These are phyloP conservation scores for Latrodectus elegans DNA, from an alignment of 2,888 invertebrate species.

Conservation along the genomic window DNA sequence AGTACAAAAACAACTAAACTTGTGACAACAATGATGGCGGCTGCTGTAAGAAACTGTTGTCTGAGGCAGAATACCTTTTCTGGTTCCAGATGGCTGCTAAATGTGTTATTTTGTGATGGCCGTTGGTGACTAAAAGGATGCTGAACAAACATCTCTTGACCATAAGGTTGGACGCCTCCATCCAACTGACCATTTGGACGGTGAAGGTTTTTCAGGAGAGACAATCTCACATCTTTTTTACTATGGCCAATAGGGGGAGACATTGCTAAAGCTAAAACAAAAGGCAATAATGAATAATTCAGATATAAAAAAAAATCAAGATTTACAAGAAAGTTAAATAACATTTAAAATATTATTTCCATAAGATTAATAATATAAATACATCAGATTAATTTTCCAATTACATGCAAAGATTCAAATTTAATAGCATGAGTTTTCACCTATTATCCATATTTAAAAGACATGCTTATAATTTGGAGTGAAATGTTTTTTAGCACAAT, in stretches of 20 bases:
- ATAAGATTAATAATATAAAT: no score
- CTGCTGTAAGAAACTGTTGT: conserved; percentile 52
- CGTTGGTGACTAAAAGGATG: conserved; percentile 46
- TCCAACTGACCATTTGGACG: conserved; percentile 59
- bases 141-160: conserved; percentile 34
- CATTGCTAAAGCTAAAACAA: conserved; percentile 52
- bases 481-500: no score
- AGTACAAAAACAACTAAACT: conserved; percentile 56
- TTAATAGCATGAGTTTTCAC: no score
- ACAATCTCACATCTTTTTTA: conserved; percentile 56
- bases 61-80: conserved; percentile 57
- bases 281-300: not conserved
- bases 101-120: not conserved
- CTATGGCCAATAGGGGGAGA: conserved; percentile 46
- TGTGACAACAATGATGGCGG: conserved; percentile 45
- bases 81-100: conserved; percentile 35
- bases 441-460: no score
- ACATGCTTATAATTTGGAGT: no score
- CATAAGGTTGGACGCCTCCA: conserved; percentile 15
- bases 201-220: conserved; percentile 60
- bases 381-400: no score
- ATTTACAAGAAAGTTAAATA: no score
- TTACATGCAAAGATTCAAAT: no score
- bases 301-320: no score
- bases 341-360: no score